phyloP scores from a whole-genome alignment of 2,797 vertebrate species.

The Eurystomus glaucurus region DNA sequence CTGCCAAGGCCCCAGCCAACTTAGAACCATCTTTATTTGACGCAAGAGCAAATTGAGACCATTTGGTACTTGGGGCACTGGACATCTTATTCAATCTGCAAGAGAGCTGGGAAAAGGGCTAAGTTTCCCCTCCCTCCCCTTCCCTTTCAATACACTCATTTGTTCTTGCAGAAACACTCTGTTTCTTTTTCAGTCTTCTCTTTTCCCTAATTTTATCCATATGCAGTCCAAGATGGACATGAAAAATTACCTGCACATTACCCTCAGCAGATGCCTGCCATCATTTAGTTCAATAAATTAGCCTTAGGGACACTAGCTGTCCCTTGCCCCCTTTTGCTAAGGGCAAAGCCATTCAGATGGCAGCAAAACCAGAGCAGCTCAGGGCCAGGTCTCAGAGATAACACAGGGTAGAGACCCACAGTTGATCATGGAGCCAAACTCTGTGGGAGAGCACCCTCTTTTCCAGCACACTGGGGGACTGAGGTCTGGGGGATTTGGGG shows the following conservation, averaged over 20 bases:
- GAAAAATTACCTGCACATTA: background rate
- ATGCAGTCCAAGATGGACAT: background rate
- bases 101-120: background rate
- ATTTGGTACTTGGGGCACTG: constrained; percentile 37
- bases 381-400: background rate
- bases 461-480: background rate
- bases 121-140: constrained; percentile 8
- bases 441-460: background rate
- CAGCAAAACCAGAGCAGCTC: background rate
- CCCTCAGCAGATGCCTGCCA: background rate
- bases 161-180: background rate
- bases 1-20: background rate
- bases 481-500: background rate
- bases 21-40: constrained; percentile 30
- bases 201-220: constrained; percentile 17
- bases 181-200: background rate
- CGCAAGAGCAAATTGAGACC: constrained; percentile 64
- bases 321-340: background rate
- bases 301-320: background rate
- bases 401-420: rapidly evolving
- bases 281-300: background rate
- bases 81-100: constrained; percentile 19
- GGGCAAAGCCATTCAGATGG: background rate
- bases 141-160: constrained; percentile 8
- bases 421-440: background rate